Evolutionary conservation across 2,888 invertebrate species (phyloP).

Genomic region (Labia minor): DNA sequence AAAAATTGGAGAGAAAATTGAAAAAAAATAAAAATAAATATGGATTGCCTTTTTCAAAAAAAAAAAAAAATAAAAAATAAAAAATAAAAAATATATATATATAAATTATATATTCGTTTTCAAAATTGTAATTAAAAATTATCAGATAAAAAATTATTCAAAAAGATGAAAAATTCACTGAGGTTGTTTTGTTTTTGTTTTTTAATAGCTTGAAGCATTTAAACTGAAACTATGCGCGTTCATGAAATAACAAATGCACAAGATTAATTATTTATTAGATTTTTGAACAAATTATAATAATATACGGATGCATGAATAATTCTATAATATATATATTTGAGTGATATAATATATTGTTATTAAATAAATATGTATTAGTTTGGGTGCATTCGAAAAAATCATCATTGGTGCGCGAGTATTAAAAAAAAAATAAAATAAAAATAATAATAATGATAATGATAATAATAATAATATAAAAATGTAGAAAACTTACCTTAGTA

Average conservation of each 20-base stretch:
- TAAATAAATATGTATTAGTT: background rate
- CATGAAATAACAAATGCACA: background rate
- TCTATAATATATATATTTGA: background rate
- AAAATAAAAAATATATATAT: no score
- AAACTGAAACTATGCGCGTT: background rate
- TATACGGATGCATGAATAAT: background rate
- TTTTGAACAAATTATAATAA: constrained; percentile 13
- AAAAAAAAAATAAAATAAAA: background rate
- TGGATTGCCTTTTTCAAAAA: background rate
- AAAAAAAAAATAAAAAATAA: constrained; percentile 16
- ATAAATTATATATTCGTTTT: background rate
- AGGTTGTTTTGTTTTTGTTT: background rate
- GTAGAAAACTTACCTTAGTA: constrained; percentile 62
- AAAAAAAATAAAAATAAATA: background rate
- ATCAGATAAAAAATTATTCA: background rate
- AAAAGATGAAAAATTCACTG: background rate
- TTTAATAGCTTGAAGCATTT: background rate
- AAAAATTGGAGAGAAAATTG: background rate
- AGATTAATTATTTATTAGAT: background rate
- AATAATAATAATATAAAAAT: background rate
- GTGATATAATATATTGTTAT: background rate
- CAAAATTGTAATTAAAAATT: background rate
- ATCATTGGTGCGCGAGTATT: background rate
- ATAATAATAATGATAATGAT: background rate
- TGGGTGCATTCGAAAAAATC: background rate